Conservation (phyloP, 1,140 invertebrate genomes). For the Druon quercuslanigerum region DNA sequence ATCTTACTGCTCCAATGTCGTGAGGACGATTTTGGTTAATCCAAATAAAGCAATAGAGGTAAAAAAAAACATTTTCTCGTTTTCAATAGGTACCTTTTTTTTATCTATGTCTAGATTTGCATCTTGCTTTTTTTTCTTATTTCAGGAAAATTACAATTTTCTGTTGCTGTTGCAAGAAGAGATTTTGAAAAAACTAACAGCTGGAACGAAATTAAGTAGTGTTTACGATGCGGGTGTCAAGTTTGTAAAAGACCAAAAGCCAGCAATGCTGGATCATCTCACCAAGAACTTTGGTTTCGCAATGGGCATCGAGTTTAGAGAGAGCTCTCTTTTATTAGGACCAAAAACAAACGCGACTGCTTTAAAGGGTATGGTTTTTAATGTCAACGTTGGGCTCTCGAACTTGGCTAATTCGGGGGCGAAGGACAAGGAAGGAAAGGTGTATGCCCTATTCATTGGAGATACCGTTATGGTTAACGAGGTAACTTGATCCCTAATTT, state of each 20-base stretch:
- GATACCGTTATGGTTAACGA: slow-evolving; percentile 97
- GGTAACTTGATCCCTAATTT: slow-evolving; percentile 66
- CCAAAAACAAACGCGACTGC: slow-evolving; percentile 89
- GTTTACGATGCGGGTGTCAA: slow-evolving; percentile 92
- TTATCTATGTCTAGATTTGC: slow-evolving; percentile 16
- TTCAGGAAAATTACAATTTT: slow-evolving; percentile 94
- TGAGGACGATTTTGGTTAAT: slow-evolving; percentile 97
- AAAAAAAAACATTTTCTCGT: slow-evolving; percentile 54
- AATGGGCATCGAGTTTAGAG: slow-evolving; percentile 99
- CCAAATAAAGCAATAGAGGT: slow-evolving; percentile 87
- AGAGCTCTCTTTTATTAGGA: slow-evolving; percentile 93
- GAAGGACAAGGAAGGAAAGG: slow-evolving; percentile 90
- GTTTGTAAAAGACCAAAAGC: slow-evolving; percentile 91
- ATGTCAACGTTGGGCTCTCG: slow-evolving; percentile 95
- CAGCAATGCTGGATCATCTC: slow-evolving; percentile 91
- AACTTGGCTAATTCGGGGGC: slow-evolving; percentile 90
- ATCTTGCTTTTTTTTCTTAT: slow-evolving; percentile 29
- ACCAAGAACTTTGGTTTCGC: slow-evolving; percentile 97
- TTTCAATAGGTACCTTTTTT: slow-evolving; percentile 12
- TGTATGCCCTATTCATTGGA: slow-evolving; percentile 95
- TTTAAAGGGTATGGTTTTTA: slow-evolving; percentile 98
- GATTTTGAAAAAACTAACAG: slow-evolving; percentile 88
- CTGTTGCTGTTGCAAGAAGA: slow-evolving; percentile 94
- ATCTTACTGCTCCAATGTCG: slow-evolving; percentile 99
- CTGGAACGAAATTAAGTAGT: slow-evolving; percentile 90